Conservation (phyloP, 92 coral and sea anemone genomes). For the Micromussa lordhowensis region DNA sequence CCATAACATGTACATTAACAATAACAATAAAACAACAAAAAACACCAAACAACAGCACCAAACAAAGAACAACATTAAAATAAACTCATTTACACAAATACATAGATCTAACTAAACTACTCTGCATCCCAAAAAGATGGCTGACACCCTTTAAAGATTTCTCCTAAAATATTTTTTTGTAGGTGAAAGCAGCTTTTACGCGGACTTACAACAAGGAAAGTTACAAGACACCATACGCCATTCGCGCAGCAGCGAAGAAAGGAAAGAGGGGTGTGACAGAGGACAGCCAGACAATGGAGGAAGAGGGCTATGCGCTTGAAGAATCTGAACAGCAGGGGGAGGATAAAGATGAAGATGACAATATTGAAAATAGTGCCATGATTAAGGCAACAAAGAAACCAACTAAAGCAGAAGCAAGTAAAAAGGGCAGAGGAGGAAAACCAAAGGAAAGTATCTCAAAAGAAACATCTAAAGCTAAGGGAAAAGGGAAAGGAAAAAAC, state of each 20-base stretch:
- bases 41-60: no score
- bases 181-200: slow-evolving; percentile 94
- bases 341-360: slow-evolving; percentile 65
- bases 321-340: slow-evolving; percentile 23
- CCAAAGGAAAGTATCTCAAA: slow-evolving; percentile 15
- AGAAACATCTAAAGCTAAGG: slow-evolving; percentile 65
- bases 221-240: slow-evolving; percentile 86
- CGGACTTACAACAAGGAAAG: slow-evolving; percentile 90
- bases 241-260: slow-evolving; percentile 73
- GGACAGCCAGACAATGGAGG: slow-evolving; percentile 54
- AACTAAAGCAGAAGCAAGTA: slow-evolving; percentile 49
- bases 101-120: no score
- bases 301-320: slow-evolving; percentile 34
- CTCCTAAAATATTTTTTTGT: background rate
- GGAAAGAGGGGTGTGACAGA: slow-evolving; percentile 62
- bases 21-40: no score
- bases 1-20: no score
- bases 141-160: background rate
- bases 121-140: background rate
- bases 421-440: slow-evolving; percentile 61
- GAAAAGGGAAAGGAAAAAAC: slow-evolving; percentile 71
- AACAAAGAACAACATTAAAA: no score
- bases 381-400: slow-evolving; percentile 68
- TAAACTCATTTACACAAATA: no score
- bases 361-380: slow-evolving; percentile 84